Evolutionary conservation across 1,140 invertebrate species (phyloP), one percentile per base, ranked within the genome.

Genomic region (Geopemphigus sp.): DNA sequence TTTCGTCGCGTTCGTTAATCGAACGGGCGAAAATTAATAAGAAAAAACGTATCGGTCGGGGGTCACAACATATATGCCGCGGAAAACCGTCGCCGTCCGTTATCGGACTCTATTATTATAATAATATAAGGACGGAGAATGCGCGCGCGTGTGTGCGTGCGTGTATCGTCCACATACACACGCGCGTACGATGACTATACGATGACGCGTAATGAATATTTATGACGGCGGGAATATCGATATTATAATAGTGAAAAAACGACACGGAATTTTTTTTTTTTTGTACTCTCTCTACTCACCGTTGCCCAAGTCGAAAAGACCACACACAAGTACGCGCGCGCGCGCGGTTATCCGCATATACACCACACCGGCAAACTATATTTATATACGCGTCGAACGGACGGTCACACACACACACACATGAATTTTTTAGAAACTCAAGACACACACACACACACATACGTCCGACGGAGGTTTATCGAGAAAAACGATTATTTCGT

Each of bases 391-490:
- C 14, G 32, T n/a, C n/a, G n/a, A n/a, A n/a, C 1, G 22, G 0
- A 47, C 64, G 22, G 63, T 45, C 63, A 39, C 24, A 68, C 24
- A 29, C 68, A 8, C 50, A 45, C 39, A 56, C 14, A n/a, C 17
- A 63, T 80, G 45, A 45, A 80, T 63, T 45, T 80, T 80, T 80
- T 39, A 64, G 61, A 64, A 64, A 64, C 61, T 64, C 29, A 53
- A n/a, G 50, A 53, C 50, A 53, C 10, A 53, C 5, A 24, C 26
- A 61, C n/a, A n/a, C n/a, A n/a, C n/a, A n/a, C n/a, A n/a, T n/a
- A n/a, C 39, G 63, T n/a, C 12, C 32, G 63, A 66, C n/a, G 47
- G 22, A 68, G 64, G 64, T 24, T 68, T 68, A 68, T 68, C 64
- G 64, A 68, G 39, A 68, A 68, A 68, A 47, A 68, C 64, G 64